Percentiles rank a stretch among this genome's conserved stretches.
Conservation (phyloP, 2,888 invertebrate genomes). For the Nasonovia ribisnigri region DNA sequence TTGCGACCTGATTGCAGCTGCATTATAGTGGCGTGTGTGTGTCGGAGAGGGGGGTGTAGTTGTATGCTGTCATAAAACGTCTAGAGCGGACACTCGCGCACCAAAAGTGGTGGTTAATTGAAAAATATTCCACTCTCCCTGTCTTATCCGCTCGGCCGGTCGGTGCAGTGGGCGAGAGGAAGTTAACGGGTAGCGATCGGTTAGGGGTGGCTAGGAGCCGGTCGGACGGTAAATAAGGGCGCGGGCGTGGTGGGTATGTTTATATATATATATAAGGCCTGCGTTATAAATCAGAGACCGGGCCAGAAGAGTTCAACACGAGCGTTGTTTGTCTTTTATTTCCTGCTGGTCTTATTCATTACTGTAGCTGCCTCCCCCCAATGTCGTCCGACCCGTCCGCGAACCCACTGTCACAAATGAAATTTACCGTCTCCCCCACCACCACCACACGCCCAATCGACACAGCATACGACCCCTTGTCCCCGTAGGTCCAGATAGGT, state of each 20-base stretch:
- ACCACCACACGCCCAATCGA: not conserved
- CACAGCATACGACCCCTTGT: not conserved
- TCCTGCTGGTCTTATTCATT: slow-evolving; percentile 46
- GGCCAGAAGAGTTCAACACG: slow-evolving; percentile 26
- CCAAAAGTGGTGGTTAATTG: slow-evolving; percentile 21
- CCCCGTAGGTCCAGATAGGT: slow-evolving; percentile 13
- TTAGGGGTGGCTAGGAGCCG: not conserved
- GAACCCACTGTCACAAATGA: slow-evolving; percentile 30
- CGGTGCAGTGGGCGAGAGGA: not conserved
- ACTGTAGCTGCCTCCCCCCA: not conserved
- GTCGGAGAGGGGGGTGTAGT: not conserved
- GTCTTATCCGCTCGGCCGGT: not conserved
- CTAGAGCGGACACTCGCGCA: not conserved
- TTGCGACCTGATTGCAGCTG: not conserved
- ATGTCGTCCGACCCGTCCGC: not conserved
- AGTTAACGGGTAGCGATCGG: not conserved
- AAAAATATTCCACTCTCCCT: not conserved
- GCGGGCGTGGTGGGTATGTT: not conserved
- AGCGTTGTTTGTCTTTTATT: slow-evolving; percentile 51
- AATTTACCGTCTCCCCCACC: slow-evolving; percentile 10
- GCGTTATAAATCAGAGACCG: slow-evolving; percentile 39
- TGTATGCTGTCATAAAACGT: not conserved
- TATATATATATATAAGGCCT: not conserved
- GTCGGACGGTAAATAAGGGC: slow-evolving; percentile 5
- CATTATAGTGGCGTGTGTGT: accelerated